Evolutionary conservation across 2,888 invertebrate genomes (phyloP).

Genomic region (Nomada hirtipes): DNA sequence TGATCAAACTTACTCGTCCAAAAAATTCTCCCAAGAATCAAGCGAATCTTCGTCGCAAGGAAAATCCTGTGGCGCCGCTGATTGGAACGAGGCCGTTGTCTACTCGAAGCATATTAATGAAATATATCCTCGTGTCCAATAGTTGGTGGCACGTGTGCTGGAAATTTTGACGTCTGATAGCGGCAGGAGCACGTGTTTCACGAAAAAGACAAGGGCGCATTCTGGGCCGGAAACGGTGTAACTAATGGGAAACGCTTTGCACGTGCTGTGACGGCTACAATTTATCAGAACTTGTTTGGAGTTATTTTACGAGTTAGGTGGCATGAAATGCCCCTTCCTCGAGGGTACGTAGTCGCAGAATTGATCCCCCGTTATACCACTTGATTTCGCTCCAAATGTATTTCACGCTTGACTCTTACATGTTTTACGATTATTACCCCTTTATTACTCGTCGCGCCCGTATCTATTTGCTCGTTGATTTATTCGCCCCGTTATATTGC

Average conservation of each 20-base stretch:
- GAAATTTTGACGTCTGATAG: constrained; percentile 71
- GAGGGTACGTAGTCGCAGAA: constrained; percentile 51
- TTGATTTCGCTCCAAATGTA: constrained; percentile 61
- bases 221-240: constrained; percentile 64
- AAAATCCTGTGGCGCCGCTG: neutral
- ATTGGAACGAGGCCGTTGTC: neutral
- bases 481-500: constrained; percentile 43
- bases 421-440: constrained; percentile 58
- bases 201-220: constrained; percentile 68
- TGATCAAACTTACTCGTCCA: too few species aligned
- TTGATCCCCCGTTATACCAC: constrained; percentile 55
- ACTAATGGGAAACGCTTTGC: constrained; percentile 72
- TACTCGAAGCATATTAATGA: constrained; percentile 38
- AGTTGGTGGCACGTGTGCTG: constrained; percentile 65
- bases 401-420: constrained; percentile 55
- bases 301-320: constrained; percentile 71
- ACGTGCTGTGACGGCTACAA: constrained; percentile 72
- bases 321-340: constrained; percentile 64
- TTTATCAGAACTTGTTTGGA: constrained; percentile 73
- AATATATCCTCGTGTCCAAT: constrained; percentile 50
- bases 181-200: constrained; percentile 64
- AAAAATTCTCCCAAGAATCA: neutral
- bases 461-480: constrained; percentile 49
- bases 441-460: constrained; percentile 41
- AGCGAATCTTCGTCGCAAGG: neutral